Percentiles rank a stretch among this genome's conserved stretches.
These are phyloP conservation scores for Smittia sp. DNA, from an alignment of 2,888 invertebrate genomes.

Conservation along the genomic window DNA sequence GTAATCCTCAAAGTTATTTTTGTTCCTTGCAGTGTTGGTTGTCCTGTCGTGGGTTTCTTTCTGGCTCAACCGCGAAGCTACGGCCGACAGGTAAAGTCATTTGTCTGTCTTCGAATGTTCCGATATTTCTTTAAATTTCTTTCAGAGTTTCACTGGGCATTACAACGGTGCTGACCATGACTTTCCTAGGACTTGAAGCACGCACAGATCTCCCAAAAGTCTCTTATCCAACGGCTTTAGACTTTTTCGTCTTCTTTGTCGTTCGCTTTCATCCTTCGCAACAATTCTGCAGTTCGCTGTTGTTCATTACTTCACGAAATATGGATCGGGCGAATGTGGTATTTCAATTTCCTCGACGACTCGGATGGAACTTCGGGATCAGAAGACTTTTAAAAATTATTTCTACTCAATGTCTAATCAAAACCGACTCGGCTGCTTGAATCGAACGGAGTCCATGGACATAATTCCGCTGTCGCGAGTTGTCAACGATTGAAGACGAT, in stretches of 20 bases:
- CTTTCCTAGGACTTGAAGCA: slow-evolving; percentile 75
- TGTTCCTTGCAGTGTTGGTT: slow-evolving; percentile 17
- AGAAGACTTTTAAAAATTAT: too few species aligned
- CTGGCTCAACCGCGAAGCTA: slow-evolving; percentile 82
- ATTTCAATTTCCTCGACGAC: slow-evolving; percentile 63
- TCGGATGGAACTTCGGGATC: slow-evolving; percentile 57
- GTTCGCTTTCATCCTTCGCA: slow-evolving; percentile 75
- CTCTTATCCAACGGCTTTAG: slow-evolving; percentile 81
- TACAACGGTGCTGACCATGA: slow-evolving; percentile 82
- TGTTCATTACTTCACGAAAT: slow-evolving; percentile 84
- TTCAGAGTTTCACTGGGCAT: slow-evolving; percentile 75
- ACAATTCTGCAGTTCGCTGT: slow-evolving; percentile 72
- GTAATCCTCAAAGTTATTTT: background rate
- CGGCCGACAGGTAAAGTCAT: slow-evolving; percentile 46
- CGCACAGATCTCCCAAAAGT: slow-evolving; percentile 80
- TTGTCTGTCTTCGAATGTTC: too few species aligned
- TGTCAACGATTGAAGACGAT: slow-evolving; percentile 23
- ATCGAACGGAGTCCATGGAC: slow-evolving; percentile 43
- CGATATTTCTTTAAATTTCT: too few species aligned
- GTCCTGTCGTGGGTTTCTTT: slow-evolving; percentile 86
- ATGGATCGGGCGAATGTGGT: slow-evolving; percentile 76
- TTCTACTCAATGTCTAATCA: background rate
- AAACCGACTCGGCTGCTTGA: slow-evolving; percentile 41
- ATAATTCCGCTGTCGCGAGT: slow-evolving; percentile 60
- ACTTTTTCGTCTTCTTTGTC: slow-evolving; percentile 80